Base-by-base conservation (phyloP, 92 coral and sea anemone species). In the Porites divaricata region DNA sequence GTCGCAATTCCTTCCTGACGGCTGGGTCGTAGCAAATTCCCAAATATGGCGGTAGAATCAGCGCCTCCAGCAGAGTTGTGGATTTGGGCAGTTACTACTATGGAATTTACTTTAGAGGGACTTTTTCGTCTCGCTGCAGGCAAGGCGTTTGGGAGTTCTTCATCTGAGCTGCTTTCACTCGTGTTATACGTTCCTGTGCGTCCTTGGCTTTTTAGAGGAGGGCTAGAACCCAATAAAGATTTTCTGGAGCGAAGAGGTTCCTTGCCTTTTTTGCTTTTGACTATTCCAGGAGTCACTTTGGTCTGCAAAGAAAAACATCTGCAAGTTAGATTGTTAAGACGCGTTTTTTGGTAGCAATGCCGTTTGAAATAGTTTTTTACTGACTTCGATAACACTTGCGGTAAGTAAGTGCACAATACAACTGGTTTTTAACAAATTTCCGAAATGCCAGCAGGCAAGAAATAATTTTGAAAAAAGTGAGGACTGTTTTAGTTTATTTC, bases 131-230 rank as follows among this genome's bases (percentile, higher is more conserved):
- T 19, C 9, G 35, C 35, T 78, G 1, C 58, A 62, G 9, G 14
- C 50, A 17, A 6, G 23, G 48, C 23, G n/a, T 28, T 74, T n/a
- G 67, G 20, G n/a, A 80, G 23, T 17, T 76, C 82, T 53, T 76
- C 88, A 23, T 66, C 88, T 75, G 88, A 84, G 28, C 82, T 84
- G 35, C 68, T 75, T 19, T 19, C 69, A 16, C 21, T 8, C 8
- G 1, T 4, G 19, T 15, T 6, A 72, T 24, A n/a, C 11, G 35
- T 17, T n/a, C 28, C 50, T 22, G 19, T 20, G 72, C 79, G 79
- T 62, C 28, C 73, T 63, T 51, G 79, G 63, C 70, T 49, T 24
- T 23, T 72, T 20, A 3, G 16, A 19, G 72, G 51, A 41, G 65
- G 74, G 15, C 75, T 22, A 1, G 75, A 77, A 56, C 71, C 72